Conservation (phyloP, 2,888 invertebrate genomes). For the Lucinisca nassula region DNA sequence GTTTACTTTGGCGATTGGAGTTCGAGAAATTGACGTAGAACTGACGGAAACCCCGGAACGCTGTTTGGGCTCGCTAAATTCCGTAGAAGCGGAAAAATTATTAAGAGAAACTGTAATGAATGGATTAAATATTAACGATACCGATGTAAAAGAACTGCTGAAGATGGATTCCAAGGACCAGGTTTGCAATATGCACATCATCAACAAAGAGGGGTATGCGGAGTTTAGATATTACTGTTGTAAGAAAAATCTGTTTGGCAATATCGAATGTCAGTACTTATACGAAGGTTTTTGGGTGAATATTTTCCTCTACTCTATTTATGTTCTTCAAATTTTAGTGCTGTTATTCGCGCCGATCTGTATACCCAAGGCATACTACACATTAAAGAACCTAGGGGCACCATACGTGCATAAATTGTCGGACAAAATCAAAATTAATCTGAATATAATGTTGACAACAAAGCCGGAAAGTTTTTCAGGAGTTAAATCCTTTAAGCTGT, state of each 20-base stretch:
- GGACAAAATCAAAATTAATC: constrained; percentile 11
- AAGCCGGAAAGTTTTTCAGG: constrained; percentile 25
- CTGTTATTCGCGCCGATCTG: constrained; percentile 80
- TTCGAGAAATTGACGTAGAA: constrained; percentile 71
- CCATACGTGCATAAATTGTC: constrained; percentile 19
- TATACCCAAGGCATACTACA: constrained; percentile 77
- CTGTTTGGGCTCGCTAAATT: constrained; percentile 72
- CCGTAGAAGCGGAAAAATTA: constrained; percentile 38
- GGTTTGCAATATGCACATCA: constrained; percentile 71
- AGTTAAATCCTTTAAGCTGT: constrained; percentile 27
- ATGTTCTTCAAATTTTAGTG: constrained; percentile 75
- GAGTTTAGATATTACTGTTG: constrained; percentile 57
- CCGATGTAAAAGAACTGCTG: constrained; percentile 7
- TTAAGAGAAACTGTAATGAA: constrained; percentile 74
- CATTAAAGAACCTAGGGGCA: constrained; percentile 36
- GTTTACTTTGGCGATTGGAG: constrained; percentile 71
- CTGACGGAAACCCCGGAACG: constrained; percentile 73
- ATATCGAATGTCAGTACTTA: constrained; percentile 49
- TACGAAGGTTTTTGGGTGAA: constrained; percentile 72
- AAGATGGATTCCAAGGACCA: constrained; percentile 53
- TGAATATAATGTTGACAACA: constrained; percentile 34
- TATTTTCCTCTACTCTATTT: constrained; percentile 73
- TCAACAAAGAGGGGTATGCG: constrained; percentile 41
- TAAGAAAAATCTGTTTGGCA: constrained; percentile 11
- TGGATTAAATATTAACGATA: constrained; percentile 67